Evolutionary conservation across 2,113 vertebrate species (phyloP).

Genomic region (human (Homo sapiens)): GRCh38 chr3:97416501-97417000

Average conservation of each 20-base stretch:
- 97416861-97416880: neutral
- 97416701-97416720: neutral
- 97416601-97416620: neutral
- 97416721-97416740: neutral
- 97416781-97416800: neutral
- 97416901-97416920: neutral
- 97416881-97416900: neutral
- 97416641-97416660: neutral
- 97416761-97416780: neutral
- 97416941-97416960: neutral
- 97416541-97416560: neutral
- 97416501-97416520: neutral
- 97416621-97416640: neutral
- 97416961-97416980: slow-evolving; percentile 7
- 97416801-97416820: slow-evolving; percentile 1
- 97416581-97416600: neutral
- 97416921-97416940: neutral
- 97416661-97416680: neutral
- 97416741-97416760: neutral
- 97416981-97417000: neutral
- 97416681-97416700: neutral
- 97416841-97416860: neutral
- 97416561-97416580: neutral
- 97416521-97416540: neutral
- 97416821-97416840: slow-evolving; percentile 16